phyloP scores from a whole-genome alignment of 2,797 vertebrate genomes.

The Harpagifer antarcticus region DNA sequence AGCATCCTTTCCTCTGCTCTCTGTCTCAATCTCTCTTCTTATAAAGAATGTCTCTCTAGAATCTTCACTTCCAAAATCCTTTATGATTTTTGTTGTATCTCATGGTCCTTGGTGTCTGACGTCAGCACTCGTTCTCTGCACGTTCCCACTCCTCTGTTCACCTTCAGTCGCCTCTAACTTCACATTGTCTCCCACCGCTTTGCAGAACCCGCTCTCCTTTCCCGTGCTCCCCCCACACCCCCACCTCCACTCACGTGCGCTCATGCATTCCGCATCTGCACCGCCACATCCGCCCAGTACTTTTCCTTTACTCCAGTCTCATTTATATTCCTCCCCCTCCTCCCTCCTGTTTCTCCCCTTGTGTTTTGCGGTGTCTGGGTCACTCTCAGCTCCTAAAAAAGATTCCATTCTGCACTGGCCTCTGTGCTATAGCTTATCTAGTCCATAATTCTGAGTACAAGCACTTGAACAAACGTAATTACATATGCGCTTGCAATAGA shows the following conservation, averaged over 20 bases:
- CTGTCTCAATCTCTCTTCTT: background rate
- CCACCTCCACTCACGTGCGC: slow-evolving; percentile 66
- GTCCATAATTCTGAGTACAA: slow-evolving; percentile 35
- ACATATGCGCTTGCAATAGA: slow-evolving; percentile 10
- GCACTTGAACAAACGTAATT: slow-evolving; percentile 34
- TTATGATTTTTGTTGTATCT: slow-evolving; percentile 23
- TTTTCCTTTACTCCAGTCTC: slow-evolving; percentile 81
- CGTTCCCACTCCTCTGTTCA: slow-evolving; percentile 66
- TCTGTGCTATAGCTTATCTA: slow-evolving; percentile 37
- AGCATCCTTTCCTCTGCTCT: background rate
- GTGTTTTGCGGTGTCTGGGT: slow-evolving; percentile 73
- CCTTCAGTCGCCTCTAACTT: slow-evolving; percentile 72
- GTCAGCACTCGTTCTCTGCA: slow-evolving; percentile 52
- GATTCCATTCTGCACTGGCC: slow-evolving; percentile 44
- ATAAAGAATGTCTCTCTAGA: background rate
- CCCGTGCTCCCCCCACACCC: slow-evolving; percentile 28
- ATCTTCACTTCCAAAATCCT: slow-evolving; percentile 16
- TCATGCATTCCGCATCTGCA: slow-evolving; percentile 76
- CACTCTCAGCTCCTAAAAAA: slow-evolving; percentile 75
- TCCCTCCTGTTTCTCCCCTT: slow-evolving; percentile 42
- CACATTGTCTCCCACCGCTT: slow-evolving; percentile 35
- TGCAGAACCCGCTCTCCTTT: slow-evolving; percentile 41
- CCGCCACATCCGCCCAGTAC: slow-evolving; percentile 77
- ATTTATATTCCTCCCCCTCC: slow-evolving; percentile 73
- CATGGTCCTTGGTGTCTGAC: slow-evolving; percentile 43